Evolutionary conservation across 2,797 vertebrate genomes (phyloP), one percentile per base, ranked within the genome.

Genomic region (Sebastes ruberrimus): DNA sequence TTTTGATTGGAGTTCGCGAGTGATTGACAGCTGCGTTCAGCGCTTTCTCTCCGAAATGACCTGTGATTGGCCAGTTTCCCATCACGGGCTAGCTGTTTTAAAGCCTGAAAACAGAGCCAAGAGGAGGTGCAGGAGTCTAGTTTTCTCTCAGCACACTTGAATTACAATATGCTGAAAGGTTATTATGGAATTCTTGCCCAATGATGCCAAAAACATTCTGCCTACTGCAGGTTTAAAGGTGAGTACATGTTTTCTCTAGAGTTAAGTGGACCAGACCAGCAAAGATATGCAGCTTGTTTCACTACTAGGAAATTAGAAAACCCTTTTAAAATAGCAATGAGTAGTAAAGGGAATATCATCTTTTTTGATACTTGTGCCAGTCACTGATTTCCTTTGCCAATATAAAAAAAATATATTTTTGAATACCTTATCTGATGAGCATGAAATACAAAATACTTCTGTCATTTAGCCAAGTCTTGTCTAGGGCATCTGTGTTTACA

Each of bases 61-160:
- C 42, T 46, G 42, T 18, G 42, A 46, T 2, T 46, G 42, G 42
- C 42, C 42, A 20, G 42, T 18, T 18, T 46, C 16, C 6, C 42
- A 0, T 42, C 38, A 42, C 0, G 14, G 38, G 14, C 38, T 42
- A 42, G 38, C 0, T 46, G 0, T 49, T 20, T 20, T 49, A 49
- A 49, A 0, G 42, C 42, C 42, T 49, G 16, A 49, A 49, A 49
- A 20, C 16, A 20, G 42, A 49, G 0, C 0, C 42, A 49, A 0
- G 42, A 49, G 16, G 42, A 49, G 42, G 42, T 49, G 42, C 16
- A 49, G 42, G 0, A 49, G 42, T 20, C 42, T 46, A 46, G 42
- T 46, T 46, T 0, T 46, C 16, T 20, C 42, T 46, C 16, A 46
- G 42, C 0, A 0, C 16, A 46, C 42, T 46, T 20, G 42, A 18